Conservation (phyloP, 2,113 vertebrate species). For the Otolemur garnettii region DNA sequence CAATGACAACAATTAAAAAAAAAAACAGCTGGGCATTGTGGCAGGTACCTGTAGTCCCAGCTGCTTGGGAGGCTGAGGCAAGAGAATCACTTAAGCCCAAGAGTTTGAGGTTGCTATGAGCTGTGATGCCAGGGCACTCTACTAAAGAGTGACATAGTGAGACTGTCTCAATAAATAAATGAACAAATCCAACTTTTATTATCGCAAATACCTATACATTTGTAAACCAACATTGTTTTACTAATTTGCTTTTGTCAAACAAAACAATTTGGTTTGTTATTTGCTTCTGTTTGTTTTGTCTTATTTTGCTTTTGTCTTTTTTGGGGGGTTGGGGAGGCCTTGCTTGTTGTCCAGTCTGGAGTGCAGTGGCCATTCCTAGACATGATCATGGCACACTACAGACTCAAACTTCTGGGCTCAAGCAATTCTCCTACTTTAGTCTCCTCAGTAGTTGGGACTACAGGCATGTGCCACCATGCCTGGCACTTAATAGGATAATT, state of each 20-base stretch:
- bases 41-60: no score
- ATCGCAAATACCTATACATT: background rate
- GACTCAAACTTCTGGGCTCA: background rate
- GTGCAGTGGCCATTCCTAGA: background rate
- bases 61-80: no score
- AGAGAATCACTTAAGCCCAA: no score
- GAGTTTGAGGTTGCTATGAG: no score
- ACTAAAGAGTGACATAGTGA: no score
- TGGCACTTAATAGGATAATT: background rate
- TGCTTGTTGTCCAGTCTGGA: background rate
- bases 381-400: background rate
- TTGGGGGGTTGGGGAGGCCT: background rate
- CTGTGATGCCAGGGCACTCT: no score
- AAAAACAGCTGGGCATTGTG: no score
- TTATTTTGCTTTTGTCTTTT: background rate
- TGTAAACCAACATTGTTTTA: background rate
- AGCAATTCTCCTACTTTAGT: background rate
- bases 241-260: background rate
- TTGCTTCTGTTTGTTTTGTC: no score
- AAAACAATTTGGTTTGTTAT: no score
- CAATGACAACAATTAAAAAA: no score
- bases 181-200: background rate
- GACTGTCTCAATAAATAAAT: no score
- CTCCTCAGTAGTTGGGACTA: background rate
- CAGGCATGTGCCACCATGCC: background rate